phyloP scores from a whole-genome alignment of 2,113 vertebrate species.

The Ictidomys tridecemlineatus region DNA sequence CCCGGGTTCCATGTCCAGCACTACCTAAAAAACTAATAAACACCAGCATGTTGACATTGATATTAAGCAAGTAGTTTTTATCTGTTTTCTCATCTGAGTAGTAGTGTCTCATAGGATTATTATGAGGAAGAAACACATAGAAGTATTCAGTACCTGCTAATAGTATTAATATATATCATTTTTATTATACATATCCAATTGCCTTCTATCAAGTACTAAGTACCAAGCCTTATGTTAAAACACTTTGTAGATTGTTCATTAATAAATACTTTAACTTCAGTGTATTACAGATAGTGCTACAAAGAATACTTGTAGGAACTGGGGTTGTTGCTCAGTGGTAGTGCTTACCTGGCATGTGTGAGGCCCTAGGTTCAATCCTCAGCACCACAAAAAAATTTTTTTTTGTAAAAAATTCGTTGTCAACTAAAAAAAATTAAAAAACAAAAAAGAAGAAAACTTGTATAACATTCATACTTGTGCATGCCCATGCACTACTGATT shows the following conservation, averaged over 20 bases:
- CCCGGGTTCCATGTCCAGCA: not conserved
- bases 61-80: not conserved
- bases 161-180: not conserved
- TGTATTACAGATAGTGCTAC: not conserved
- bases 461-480: not conserved
- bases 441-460: not conserved
- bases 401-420: too few relatives aligned
- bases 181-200: not conserved
- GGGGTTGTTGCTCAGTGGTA: too few relatives aligned
- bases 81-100: conserved; percentile 10
- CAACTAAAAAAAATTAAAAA: too few relatives aligned
- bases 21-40: not conserved
- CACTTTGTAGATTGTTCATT: not conserved
- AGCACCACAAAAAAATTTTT: too few relatives aligned
- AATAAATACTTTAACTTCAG: not conserved
- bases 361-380: too few relatives aligned
- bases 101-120: not conserved
- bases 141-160: not conserved
- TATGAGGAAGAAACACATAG: not conserved
- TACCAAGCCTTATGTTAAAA: not conserved
- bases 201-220: not conserved
- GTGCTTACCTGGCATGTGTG: too few relatives aligned
- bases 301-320: not conserved
- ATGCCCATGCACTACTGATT: not conserved
- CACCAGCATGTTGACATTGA: not conserved